Evolutionary conservation across 2,797 vertebrate genomes (phyloP).

Genomic region (Apogon talboti): DNA sequence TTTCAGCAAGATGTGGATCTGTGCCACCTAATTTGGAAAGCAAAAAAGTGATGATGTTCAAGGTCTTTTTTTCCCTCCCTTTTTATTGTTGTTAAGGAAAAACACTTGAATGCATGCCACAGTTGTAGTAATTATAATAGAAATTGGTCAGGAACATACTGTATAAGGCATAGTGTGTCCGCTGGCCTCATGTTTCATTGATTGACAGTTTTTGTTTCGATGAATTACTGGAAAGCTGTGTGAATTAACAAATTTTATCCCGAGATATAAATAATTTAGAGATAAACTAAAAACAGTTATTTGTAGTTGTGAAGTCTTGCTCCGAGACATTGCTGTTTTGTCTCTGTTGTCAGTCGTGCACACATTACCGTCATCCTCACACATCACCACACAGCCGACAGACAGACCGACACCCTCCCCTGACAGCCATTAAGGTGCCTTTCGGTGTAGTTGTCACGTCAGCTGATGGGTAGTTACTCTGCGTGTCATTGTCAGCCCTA

Average conservation of each 20-base stretch:
- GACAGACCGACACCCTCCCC: constrained; percentile 21
- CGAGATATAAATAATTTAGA: too few relatives aligned
- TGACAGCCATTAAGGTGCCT: constrained; percentile 65
- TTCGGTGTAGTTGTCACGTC: constrained; percentile 40
- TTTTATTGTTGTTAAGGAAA: constrained; percentile 40
- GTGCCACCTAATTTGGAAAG: constrained; percentile 30
- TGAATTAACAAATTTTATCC: too few relatives aligned
- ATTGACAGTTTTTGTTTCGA: not conserved
- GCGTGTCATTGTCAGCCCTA: constrained; percentile 48
- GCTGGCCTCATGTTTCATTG: not conserved
- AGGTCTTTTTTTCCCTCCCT: constrained; percentile 9
- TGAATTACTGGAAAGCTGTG: too few relatives aligned
- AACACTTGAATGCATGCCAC: constrained; percentile 37
- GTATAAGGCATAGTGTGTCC: not conserved
- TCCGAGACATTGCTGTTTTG: constrained; percentile 13
- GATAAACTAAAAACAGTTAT: not conserved
- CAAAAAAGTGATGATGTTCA: constrained; percentile 20
- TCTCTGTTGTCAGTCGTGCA: constrained; percentile 4
- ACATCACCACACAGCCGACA: constrained; percentile 37
- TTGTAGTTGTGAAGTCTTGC: not conserved
- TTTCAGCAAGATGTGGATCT: constrained; percentile 18
- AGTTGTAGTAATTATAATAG: constrained; percentile 17
- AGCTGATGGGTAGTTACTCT: constrained; percentile 56
- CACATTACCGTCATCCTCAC: constrained; percentile 42
- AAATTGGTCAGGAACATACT: constrained; percentile 28